Percentiles rank a stretch among this genome's conserved stretches.
Conservation (phyloP, 2,113 vertebrate species). For the Verasper variegatus region DNA sequence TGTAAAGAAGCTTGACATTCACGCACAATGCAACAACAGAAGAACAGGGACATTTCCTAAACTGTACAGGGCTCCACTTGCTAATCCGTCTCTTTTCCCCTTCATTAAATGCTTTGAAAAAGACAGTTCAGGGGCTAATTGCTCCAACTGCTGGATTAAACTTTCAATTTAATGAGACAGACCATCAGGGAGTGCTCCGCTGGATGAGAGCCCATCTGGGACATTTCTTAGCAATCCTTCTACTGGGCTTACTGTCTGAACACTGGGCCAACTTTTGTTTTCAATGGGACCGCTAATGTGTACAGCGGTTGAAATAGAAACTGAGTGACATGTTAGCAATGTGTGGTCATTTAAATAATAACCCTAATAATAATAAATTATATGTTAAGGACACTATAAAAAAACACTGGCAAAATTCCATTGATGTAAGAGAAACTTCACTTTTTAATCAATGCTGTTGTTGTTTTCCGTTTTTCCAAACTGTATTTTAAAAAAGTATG, state of each 20-base stretch:
- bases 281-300: neutral
- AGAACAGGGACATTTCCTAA: neutral
- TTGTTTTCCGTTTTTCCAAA: too few species aligned
- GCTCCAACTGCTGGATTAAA: conserved; percentile 59
- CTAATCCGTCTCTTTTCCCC: conserved; percentile 4
- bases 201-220: conserved; percentile 50
- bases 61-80: conserved; percentile 36
- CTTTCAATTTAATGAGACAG: conserved; percentile 65
- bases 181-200: conserved; percentile 53
- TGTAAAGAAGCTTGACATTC: neutral
- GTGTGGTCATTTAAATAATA: neutral
- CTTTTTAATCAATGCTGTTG: neutral
- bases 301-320: neutral
- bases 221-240: conserved; percentile 40
- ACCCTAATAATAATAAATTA: neutral
- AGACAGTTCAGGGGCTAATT: conserved; percentile 64
- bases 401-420: neutral
- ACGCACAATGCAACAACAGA: neutral
- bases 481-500: too few species aligned
- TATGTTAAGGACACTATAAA: too few species aligned
- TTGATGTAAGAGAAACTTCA: neutral
- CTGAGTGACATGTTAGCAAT: neutral
- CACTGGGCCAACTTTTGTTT: neutral
- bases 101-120: conserved; percentile 50
- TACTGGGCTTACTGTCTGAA: neutral